Evolutionary conservation across 2,113 vertebrate genomes (phyloP).

Genomic region (Malurus alboscapulatus): DNA sequence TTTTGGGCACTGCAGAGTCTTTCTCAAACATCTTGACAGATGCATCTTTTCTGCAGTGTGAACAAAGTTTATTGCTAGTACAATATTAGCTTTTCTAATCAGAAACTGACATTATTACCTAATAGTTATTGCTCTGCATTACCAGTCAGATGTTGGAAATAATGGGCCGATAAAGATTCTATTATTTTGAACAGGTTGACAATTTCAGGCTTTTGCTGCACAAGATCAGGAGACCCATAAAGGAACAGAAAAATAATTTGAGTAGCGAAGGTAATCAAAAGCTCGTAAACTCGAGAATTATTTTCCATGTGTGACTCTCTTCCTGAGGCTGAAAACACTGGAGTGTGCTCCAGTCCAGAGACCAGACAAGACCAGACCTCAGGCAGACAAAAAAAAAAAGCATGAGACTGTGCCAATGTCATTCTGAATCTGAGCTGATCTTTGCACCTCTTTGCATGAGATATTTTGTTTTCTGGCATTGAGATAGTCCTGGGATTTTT

Average conservation of each 20-base stretch:
- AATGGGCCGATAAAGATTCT: slow-evolving; percentile 65
- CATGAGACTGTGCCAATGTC: rapidly evolving
- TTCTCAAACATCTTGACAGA: background rate
- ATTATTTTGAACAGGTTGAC: slow-evolving; percentile 66
- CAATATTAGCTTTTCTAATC: slow-evolving; percentile 69
- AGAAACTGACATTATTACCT: slow-evolving; percentile 50
- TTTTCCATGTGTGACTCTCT: background rate
- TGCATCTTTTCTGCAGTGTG: background rate
- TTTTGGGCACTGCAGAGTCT: background rate
- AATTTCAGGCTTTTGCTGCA: slow-evolving; percentile 45
- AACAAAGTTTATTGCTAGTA: slow-evolving; percentile 53
- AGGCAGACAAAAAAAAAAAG: background rate
- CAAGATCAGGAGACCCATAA: slow-evolving; percentile 38
- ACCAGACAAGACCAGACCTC: background rate
- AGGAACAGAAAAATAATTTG: slow-evolving; percentile 44
- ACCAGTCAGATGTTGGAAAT: slow-evolving; percentile 69
- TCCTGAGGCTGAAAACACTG: background rate
- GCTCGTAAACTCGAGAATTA: background rate
- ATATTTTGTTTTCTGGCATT: background rate
- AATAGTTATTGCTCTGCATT: slow-evolving; percentile 61
- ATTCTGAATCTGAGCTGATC: background rate
- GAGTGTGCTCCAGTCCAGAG: background rate
- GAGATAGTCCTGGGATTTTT: background rate
- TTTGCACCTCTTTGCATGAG: background rate
- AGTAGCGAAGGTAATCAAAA: slow-evolving; percentile 20